Evolutionary conservation across 23 tunicate species (phyloP), one percentile per base, ranked within the genome.

Genomic region (Halocynthia roretzi): DNA sequence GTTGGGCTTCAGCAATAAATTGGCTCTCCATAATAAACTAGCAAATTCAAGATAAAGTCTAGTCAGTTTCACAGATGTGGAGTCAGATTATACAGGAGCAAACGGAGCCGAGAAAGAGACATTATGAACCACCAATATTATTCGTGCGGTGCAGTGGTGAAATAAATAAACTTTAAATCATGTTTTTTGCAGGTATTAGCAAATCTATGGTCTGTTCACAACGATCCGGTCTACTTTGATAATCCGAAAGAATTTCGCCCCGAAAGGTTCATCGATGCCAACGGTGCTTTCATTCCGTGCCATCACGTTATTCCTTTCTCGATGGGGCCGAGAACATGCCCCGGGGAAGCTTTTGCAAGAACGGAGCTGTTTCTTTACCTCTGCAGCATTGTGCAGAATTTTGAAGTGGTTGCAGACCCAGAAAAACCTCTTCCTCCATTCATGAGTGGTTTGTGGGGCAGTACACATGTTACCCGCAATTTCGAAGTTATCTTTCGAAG

Each of bases 181-280:
- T 31, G 44, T 4, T 31, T n/a, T 14, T 6, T 74, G 54, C 22
- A 74, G 78, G 55, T 74, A 9, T 14, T 74, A 0, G n/a, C 78
- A 49, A 19, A 74, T 31, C 49, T 53, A 9, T 53, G 68, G 78
- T 53, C 78, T 18, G 63, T 53, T 5, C 78, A 74, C 21, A 53
- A n/a, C 7, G 78, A 74, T 6, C 63, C 78, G n/a, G 40, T 53
- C 54, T 53, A 74, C 68, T 74, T 74, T 4, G 23, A 52, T 5
- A 15, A 74, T 10, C 78, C 78, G 15, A 22, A 53, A 48, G 64
- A 74, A 53, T 74, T 74, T 53, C 78, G 68, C 6, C 78, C 78
- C 0, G 68, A 74, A 52, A 54, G 78, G 5, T 74, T 74, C 78
- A 10, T 74, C 4, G 21, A 53, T 8, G 78, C 54, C 54, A 15